Conservation (phyloP, 2,888 invertebrate species). For the Ochropacha duplaris region DNA sequence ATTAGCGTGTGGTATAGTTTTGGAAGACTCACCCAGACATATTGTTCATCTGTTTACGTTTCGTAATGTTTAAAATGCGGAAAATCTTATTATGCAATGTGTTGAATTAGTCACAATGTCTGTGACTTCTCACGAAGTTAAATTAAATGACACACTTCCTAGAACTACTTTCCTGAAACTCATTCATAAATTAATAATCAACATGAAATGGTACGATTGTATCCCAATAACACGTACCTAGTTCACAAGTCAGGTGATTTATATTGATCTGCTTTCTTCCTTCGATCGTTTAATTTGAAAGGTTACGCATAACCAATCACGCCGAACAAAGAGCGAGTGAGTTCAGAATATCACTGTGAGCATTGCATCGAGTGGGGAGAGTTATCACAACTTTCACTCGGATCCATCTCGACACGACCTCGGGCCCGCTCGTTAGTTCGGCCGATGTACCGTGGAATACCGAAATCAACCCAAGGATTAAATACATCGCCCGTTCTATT, state of each 20-base stretch:
- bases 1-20: slow-evolving; percentile 41
- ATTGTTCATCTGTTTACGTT: slow-evolving; percentile 9
- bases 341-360: slow-evolving; percentile 13
- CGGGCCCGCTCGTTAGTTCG: slow-evolving; percentile 19
- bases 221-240: neutral
- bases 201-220: neutral
- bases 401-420: slow-evolving; percentile 51
- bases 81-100: neutral
- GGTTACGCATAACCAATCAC: slow-evolving; percentile 32
- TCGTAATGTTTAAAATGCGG: neutral
- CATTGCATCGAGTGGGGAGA: slow-evolving; percentile 20
- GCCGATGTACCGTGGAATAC: neutral
- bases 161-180: neutral
- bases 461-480: neutral
- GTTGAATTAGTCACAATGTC: too few species aligned
- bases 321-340: slow-evolving; percentile 26
- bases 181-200: neutral
- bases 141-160: too few species aligned
- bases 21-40: slow-evolving; percentile 13
- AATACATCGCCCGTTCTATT: neutral
- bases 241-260: slow-evolving; percentile 4
- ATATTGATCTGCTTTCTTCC: slow-evolving; percentile 21
- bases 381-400: slow-evolving; percentile 52
- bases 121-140: too few species aligned
- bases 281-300: slow-evolving; percentile 20